Conservation (phyloP, 1,140 invertebrate genomes). For the Pseudomyrmex flavicornis region DNA sequence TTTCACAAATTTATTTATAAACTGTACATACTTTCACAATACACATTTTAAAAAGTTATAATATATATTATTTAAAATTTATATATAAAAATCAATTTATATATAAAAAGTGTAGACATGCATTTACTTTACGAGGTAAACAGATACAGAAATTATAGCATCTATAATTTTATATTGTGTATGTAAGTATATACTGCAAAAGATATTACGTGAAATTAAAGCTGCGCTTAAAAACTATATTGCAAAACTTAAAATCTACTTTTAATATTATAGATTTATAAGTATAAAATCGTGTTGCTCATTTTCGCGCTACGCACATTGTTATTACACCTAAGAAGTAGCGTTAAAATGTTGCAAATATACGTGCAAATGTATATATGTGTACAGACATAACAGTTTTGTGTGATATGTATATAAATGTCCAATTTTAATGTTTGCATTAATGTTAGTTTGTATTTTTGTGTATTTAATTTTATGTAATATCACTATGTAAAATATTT, state of each 20-base stretch:
- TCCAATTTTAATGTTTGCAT: background rate
- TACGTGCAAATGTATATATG: conserved; percentile 1
- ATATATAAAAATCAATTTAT: no score
- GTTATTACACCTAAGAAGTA: background rate
- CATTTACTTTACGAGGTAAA: background rate
- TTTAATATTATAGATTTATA: conserved; percentile 37
- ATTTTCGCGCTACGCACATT: background rate
- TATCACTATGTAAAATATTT: background rate
- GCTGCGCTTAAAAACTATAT: background rate
- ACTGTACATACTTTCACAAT: background rate
- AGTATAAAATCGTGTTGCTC: background rate
- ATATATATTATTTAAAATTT: conserved; percentile 9
- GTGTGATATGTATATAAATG: background rate
- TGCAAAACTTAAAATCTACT: conserved; percentile 27
- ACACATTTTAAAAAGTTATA: background rate
- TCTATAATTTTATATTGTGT: no score
- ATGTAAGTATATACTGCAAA: background rate
- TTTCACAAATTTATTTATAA: conserved; percentile 19
- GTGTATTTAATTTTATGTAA: background rate
- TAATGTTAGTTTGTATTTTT: conserved; percentile 1
- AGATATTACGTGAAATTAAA: conserved; percentile 34
- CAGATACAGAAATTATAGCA: background rate
- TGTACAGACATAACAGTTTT: background rate
- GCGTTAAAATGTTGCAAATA: background rate
- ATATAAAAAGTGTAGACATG: no score